Base-by-base conservation (phyloP, 2,113 vertebrate genomes). In the Poeciliopsis turrubarensis region DNA sequence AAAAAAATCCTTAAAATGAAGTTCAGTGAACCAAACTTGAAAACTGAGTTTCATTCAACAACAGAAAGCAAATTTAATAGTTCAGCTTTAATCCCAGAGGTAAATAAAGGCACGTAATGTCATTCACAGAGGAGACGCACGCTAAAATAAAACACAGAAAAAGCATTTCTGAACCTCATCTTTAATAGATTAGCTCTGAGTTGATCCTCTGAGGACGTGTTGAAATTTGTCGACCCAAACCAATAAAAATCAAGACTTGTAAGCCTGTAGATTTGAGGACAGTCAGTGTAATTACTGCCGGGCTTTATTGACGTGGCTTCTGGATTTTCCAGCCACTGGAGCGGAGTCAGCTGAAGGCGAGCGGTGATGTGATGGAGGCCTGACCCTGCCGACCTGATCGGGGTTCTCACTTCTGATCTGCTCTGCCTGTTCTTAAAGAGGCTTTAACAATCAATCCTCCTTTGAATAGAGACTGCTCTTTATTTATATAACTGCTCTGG, bases 61-160 rank as follows among this genome's bases (percentile, higher is more conserved):
- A 63, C 61, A 34, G 65, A 69, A 60, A 57, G 74, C 34, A 34
- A 69, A 31, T 64, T 66, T 27, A 14, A 11, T 29, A 7, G 29
- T 34, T 60, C 7, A 44, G 3, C 37, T n/a, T 39, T 13, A 5
- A 11, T 66, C 62, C 25, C 78, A 41, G 54, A 70, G 27, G 5
- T 57, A 57, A 2, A 22, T 51, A 9, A 37, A 3, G 14, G 34
- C 6, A 11, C 9, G 15, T 7, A 19, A 67, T 34, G 32, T 44
- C 1, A 32, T 30, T 27, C 0, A 4, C 19, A 32, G 63, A 51
- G 19, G 26, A 70, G 32, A 66, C 25, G 47, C 57, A 64, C 14
- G 19, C 19, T 60, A 39, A 71, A 65, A 80, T 62, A 72, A 65
- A 83, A 79, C 39, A 81, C 3, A 61, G 70, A 62, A 75, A 80